A percentile compares a stretch with the other conserved stretches of the same genome.
phyloP scores from a whole-genome alignment of 2,113 vertebrate species.

The Empidonax traillii region DNA sequence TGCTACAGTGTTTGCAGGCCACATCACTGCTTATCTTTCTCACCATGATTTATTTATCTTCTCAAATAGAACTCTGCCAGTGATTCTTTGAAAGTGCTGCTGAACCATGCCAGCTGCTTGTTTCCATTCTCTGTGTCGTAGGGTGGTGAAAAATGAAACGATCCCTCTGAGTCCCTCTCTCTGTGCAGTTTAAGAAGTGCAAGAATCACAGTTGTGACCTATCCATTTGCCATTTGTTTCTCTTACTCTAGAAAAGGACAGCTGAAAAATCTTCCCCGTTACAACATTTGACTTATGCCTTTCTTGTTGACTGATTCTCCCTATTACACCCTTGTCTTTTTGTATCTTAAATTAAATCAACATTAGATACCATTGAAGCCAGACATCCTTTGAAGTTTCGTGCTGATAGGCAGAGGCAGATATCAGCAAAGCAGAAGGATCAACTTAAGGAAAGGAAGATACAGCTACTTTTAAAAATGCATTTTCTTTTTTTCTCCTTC shows the following conservation, averaged over 20 bases:
- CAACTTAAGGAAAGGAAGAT: not conserved
- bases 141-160: not conserved
- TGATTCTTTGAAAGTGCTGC: not conserved
- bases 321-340: not conserved
- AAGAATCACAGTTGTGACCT: not conserved
- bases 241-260: not conserved
- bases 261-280: not conserved
- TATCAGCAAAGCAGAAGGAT: not conserved
- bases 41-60: not conserved
- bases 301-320: slow-evolving; percentile 4
- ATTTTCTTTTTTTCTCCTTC: not conserved
- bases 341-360: slow-evolving; percentile 32
- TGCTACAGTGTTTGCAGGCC: not conserved
- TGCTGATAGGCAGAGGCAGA: not conserved
- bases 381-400: slow-evolving; percentile 6
- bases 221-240: not conserved
- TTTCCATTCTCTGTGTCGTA: not conserved
- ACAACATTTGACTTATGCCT: not conserved
- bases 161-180: not conserved
- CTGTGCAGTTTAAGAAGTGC: not conserved
- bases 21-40: not conserved
- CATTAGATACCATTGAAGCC: not conserved
- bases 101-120: not conserved
- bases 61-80: not conserved
- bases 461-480: not conserved